Evolutionary conservation across 2,888 invertebrate genomes (phyloP).

Genomic region (Lydus trimaculatus): DNA sequence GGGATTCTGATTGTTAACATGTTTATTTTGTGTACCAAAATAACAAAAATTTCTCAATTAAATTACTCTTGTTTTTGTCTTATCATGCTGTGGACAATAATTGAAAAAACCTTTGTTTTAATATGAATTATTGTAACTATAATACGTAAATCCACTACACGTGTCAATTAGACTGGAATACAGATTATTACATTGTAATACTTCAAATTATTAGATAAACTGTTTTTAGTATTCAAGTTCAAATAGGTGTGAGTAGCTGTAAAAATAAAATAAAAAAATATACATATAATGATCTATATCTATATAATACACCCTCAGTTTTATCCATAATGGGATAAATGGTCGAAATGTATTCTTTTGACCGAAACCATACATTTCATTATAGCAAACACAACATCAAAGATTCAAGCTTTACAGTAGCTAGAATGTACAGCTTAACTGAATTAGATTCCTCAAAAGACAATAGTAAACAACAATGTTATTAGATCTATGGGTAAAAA

Average conservation of each 20-base stretch:
- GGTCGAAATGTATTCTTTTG: constrained; percentile 22
- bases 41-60: too few species aligned
- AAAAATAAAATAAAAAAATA: neutral
- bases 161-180: neutral
- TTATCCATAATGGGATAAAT: neutral
- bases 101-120: neutral
- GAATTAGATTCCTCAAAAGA: constrained; percentile 15
- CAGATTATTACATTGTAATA: constrained; percentile 1
- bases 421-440: constrained; percentile 23
- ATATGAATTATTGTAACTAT: neutral
- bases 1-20: too few species aligned
- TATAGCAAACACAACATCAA: constrained; percentile 25
- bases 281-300: neutral
- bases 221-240: neutral
- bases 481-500: neutral
- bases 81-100: too few species aligned
- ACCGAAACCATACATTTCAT: constrained; percentile 17
- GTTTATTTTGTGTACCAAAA: too few species aligned
- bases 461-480: neutral
- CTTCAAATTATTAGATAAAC: neutral
- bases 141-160: neutral
- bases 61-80: too few species aligned
- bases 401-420: constrained; percentile 18
- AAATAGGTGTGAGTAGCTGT: neutral
- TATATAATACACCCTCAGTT: neutral